Conservation (phyloP, 2,113 vertebrate species). For the Prunella fulvescens region DNA sequence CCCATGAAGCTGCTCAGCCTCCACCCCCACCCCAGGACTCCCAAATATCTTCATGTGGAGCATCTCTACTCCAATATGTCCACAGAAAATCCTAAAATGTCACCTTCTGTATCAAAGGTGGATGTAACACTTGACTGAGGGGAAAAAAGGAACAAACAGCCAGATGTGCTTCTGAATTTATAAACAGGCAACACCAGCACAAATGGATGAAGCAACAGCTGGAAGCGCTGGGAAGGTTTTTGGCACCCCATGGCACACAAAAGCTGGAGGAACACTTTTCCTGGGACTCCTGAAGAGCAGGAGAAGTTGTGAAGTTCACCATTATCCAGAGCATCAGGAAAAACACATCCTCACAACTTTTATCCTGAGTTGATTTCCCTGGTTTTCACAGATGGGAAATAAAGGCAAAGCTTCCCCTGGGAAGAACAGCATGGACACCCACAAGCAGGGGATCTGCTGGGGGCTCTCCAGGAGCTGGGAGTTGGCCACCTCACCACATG, state of each 20-base stretch:
- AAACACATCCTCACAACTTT: accelerated
- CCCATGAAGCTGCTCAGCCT: neutral
- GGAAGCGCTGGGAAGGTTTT: neutral
- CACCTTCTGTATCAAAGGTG: neutral
- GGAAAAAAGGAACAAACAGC: neutral
- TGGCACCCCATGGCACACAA: neutral
- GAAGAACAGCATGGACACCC: accelerated
- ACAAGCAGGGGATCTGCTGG: neutral
- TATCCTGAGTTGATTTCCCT: accelerated
- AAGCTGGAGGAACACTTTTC: neutral
- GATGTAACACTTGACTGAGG: neutral
- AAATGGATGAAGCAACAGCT: neutral
- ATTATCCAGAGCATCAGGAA: accelerated
- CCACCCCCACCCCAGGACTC: neutral
- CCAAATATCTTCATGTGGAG: neutral
- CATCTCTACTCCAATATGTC: neutral
- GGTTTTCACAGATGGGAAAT: neutral
- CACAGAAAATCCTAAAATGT: neutral
- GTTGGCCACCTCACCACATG: accelerated
- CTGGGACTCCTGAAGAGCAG: neutral
- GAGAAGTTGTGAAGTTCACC: neutral
- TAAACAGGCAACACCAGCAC: neutral
- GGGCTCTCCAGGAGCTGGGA: neutral
- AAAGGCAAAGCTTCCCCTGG: neutral
- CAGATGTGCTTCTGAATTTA: neutral